Base-by-base conservation (phyloP, 2,888 invertebrate species). In the Cyrtodaria siliqua region DNA sequence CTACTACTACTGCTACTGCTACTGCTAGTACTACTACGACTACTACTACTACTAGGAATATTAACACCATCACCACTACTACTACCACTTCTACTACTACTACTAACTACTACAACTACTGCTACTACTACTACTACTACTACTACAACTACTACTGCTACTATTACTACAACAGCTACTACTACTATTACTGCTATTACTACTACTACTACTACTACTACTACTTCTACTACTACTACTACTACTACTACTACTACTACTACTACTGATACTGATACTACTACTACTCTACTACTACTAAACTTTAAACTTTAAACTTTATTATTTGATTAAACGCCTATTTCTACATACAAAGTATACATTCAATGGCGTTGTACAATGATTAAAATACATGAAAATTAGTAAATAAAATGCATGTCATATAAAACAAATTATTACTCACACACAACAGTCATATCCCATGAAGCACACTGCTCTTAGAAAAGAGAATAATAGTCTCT, bases 191-290 rank as follows among this genome's bases (percentile, higher is more conserved):
- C 61, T 20, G 20, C 61, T 49, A 61, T 29, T 49, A 33, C 61
- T 49, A 27, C 61, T 49, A 50, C 49, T 61, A 61, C 49, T 61
- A 49, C 49, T 49, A 61, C 61, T 61, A 49, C 61, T 49, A 50
- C 61, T 29, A 61, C 53, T 29, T 9, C 50, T 49, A 49, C 50
- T 29, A 50, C 61, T 29, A 50, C 59, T 59, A 59, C 20, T 59
- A 40, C 40, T 59, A 59, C 40, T 59, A 40, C 44, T 59, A 40
- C 42, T 40, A 59, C 59, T 40, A 59, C 23, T 42, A 59, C 59
- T 59, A 24, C 59, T 18, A 40, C 44, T 20, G 16, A 40, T 59
- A 40, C 40, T 59, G 20, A 23, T 42, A 40, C 42, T 59, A 40
- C 59, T 59, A 59, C 44, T 59, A 16, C 59, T 59, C 33, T 33